Evolutionary conservation across 2,797 vertebrate genomes (phyloP), one percentile per base, ranked within the genome.

Genomic region (Siniperca undulata): DNA sequence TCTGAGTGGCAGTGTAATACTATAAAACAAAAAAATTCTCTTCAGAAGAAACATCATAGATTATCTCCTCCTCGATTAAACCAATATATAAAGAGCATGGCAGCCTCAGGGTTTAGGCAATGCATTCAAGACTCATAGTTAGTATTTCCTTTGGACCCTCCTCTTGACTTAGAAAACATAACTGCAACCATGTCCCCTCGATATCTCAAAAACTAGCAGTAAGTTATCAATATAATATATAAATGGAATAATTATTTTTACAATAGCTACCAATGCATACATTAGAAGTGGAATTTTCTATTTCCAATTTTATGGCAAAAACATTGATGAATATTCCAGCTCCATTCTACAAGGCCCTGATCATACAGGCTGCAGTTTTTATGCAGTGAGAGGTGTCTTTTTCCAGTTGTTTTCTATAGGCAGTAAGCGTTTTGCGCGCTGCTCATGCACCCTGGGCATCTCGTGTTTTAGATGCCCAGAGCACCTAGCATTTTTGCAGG

Each of bases 1-100:
- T 82, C 89, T 80, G 55, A 68, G 86, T 60, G 91, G 90, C 85
- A 81, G 83, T 77, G 42, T n/a, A 66, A 72, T 56, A 50, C 77
- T 61, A 59, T 38, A 53, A 60, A 78, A 53, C 27, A 82, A 30
- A 17, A 11, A 10, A 42, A 52, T 36, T 3, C 2, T 16, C 22
- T 50, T 46, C 2, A 46, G 4, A 36, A n/a, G 38, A 44, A 70
- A 38, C 10, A 3, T 12, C 46, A 46, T 9, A 22, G 5, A 30
- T 27, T 7, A 27, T 74, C 17, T 27, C 7, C 11, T 55, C 27
- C 0, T 0, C 34, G 12, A 59, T 80, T 68, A 52, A 80, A 75
- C 24, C 14, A 70, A 24, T 50, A 58, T 80, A 42, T 69, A n/a
- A 70, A 70, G 53, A 62, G 9, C 17, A 50, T 7, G 16, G 22